Conservation (phyloP, 2,113 vertebrate genomes). For the Rhegmatorhina hoffmannsi region DNA sequence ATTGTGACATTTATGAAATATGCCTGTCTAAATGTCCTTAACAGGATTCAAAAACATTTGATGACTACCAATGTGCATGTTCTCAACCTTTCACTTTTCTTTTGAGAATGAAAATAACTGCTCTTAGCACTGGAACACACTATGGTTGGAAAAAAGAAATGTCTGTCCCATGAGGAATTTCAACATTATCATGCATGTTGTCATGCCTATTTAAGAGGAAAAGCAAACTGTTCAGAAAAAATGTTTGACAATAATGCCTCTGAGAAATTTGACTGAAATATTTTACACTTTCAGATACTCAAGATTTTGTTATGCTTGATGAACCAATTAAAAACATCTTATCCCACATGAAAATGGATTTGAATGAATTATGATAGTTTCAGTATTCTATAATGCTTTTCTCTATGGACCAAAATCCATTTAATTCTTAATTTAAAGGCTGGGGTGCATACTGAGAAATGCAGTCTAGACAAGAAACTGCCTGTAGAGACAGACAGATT, state of each 20-base stretch:
- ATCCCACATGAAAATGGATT: neutral
- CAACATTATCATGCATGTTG: neutral
- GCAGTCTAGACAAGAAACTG: neutral
- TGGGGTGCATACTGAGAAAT: neutral
- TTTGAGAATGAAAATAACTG: neutral
- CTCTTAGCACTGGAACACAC: neutral
- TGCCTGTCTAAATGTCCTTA: slow-evolving; percentile 4
- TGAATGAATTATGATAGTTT: neutral
- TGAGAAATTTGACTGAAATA: neutral
- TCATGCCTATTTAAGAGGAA: neutral
- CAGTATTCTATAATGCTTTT: neutral
- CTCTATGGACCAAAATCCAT: neutral
- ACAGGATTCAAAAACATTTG: neutral
- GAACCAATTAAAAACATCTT: slow-evolving; percentile 9
- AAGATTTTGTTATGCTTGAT: neutral
- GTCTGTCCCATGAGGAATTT: neutral
- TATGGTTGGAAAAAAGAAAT: neutral
- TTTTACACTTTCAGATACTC: neutral
- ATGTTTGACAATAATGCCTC: neutral
- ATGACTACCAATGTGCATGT: slow-evolving; percentile 10
- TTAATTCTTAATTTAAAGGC: slow-evolving; percentile 1
- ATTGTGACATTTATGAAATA: slow-evolving; percentile 33
- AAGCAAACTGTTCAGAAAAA: neutral
- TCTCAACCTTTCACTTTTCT: slow-evolving; percentile 16
- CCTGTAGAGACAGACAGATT: neutral